Conservation (phyloP, 2,888 invertebrate species). For the Tubiluchus corallicola region DNA sequence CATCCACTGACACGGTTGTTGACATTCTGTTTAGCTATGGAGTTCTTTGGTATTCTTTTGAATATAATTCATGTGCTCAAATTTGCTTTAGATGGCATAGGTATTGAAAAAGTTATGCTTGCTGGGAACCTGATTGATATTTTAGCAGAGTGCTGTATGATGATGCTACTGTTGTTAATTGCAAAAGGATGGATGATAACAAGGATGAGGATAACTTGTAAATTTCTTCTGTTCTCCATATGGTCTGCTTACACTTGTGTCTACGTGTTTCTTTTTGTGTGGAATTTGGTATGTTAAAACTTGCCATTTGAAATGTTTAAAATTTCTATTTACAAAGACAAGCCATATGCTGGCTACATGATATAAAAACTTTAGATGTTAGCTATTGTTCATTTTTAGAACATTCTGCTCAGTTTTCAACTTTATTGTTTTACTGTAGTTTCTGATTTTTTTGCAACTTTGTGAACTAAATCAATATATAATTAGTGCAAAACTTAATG, state of each 20-base stretch:
- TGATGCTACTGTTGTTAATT: slow-evolving; percentile 69
- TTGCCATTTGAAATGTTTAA: too few relatives aligned
- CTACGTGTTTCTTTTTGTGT: slow-evolving; percentile 76
- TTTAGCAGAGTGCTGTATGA: slow-evolving; percentile 54
- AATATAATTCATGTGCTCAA: slow-evolving; percentile 72
- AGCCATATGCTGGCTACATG: too few relatives aligned
- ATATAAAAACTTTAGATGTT: too few relatives aligned
- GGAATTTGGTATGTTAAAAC: slow-evolving; percentile 88
- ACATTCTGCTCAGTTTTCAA: too few relatives aligned
- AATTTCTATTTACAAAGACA: too few relatives aligned
- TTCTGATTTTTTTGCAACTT: too few relatives aligned
- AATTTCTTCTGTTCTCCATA: slow-evolving; percentile 59
- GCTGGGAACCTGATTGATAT: slow-evolving; percentile 83
- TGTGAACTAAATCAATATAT: too few relatives aligned
- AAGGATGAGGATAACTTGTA: slow-evolving; percentile 66
- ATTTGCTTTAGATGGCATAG: slow-evolving; percentile 76
- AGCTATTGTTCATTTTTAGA: too few relatives aligned
- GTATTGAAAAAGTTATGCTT: slow-evolving; percentile 57
- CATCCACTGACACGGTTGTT: slow-evolving; percentile 80
- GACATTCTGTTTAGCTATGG: slow-evolving; percentile 63
- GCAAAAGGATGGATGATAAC: slow-evolving; percentile 97
- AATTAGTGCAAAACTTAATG: too few relatives aligned
- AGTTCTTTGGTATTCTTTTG: slow-evolving; percentile 63
- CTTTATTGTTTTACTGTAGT: too few relatives aligned
- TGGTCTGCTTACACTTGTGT: slow-evolving; percentile 82